A percentile compares a stretch with the other conserved stretches of the same genome.
These are phyloP conservation scores for Okamejei kenojei DNA, from an alignment of 2,797 vertebrate genomes.

Conservation along the genomic window DNA sequence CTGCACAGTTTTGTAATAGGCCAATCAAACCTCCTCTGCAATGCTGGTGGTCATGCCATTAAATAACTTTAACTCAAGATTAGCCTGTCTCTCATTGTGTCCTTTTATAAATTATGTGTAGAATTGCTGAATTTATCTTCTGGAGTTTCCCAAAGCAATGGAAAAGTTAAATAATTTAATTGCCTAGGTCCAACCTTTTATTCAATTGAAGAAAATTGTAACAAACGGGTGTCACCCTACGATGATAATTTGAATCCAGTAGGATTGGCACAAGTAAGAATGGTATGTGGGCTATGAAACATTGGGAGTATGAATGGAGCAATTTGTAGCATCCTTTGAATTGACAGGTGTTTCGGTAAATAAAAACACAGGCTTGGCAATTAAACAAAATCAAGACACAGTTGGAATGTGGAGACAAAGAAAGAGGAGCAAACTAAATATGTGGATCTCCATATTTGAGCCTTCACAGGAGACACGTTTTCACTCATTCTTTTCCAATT, in stretches of 20 bases:
- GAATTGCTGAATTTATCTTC: not conserved
- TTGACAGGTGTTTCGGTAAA: not conserved
- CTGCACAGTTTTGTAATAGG: not conserved
- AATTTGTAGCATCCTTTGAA: not conserved
- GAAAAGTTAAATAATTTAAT: not conserved
- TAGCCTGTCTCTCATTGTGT: not conserved
- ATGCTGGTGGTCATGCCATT: not conserved
- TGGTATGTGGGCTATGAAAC: not conserved
- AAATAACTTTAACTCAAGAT: not conserved
- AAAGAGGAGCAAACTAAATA: not conserved
- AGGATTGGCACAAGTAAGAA: not conserved
- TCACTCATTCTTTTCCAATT: not conserved
- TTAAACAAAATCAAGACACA: not conserved
- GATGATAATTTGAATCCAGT: not conserved
- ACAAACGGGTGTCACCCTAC: not conserved
- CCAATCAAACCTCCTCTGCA: not conserved
- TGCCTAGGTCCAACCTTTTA: not conserved
- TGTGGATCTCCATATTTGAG: not conserved
- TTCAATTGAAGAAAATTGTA: not conserved
- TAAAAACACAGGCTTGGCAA: not conserved
- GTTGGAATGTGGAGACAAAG: not conserved
- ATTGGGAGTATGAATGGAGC: not conserved
- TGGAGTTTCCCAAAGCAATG: no score
- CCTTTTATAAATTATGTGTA: not conserved
- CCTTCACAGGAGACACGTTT: not conserved